A percentile compares a stretch with the other conserved stretches of the same genome.
Evolutionary conservation across 2,113 vertebrate genomes (phyloP).

Genomic region (Colius striatus): DNA sequence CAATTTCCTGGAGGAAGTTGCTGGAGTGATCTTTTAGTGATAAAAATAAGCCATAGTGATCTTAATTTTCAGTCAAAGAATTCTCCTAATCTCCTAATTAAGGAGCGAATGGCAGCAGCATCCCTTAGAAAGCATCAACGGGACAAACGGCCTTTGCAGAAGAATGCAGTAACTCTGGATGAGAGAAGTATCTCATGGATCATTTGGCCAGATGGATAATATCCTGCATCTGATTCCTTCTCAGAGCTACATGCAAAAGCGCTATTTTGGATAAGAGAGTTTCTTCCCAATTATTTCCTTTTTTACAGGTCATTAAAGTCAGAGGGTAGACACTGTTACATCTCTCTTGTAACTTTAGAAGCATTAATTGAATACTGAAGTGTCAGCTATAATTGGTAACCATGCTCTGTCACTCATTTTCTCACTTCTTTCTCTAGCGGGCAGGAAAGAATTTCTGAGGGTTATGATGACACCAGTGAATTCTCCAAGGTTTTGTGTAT

Average conservation of each 20-base stretch:
- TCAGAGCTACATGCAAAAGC: not conserved
- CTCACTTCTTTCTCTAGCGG: conserved; percentile 29
- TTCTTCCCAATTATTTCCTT: not conserved
- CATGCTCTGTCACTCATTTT: conserved; percentile 47
- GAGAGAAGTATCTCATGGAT: not conserved
- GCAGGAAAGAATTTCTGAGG: conserved; percentile 38
- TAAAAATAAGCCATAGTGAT: conserved; percentile 71
- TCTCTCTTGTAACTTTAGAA: not conserved
- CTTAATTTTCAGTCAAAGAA: conserved; percentile 72
- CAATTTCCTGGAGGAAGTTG: conserved; percentile 83
- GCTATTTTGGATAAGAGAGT: not conserved
- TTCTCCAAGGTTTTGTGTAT: conserved; percentile 43
- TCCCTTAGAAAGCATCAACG: conserved; percentile 58
- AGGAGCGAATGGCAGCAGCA: conserved; percentile 19
- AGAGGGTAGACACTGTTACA: not conserved
- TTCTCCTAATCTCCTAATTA: conserved; percentile 68
- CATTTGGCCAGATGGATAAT: not conserved
- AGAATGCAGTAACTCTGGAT: conserved; percentile 27
- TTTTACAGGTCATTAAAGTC: not conserved
- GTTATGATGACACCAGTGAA: conserved; percentile 23
- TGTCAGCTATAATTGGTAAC: not conserved
- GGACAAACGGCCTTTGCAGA: not conserved
- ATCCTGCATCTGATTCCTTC: not conserved
- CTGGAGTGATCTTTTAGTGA: conserved; percentile 70
- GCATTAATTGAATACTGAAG: not conserved